Conservation (phyloP, 2,888 invertebrate species). For the Pteria penguin region DNA sequence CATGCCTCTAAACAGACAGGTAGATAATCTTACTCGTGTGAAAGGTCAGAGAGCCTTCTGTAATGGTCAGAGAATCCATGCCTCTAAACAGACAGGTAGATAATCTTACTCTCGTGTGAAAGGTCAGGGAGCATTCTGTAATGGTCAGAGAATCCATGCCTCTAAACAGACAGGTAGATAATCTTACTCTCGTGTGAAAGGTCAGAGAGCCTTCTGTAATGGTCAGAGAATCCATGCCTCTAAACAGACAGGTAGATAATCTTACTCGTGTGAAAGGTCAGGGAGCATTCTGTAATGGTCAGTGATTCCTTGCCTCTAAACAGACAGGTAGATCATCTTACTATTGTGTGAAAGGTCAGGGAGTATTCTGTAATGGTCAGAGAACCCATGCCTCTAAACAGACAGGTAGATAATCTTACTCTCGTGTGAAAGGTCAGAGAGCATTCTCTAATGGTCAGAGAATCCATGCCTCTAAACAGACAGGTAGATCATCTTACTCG, state of each 20-base stretch:
- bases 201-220: constrained; percentile 93
- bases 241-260: constrained; percentile 83
- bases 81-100: constrained; percentile 78
- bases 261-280: constrained; percentile 92
- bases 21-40: too few relatives aligned
- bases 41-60: constrained; percentile 92
- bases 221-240: constrained; percentile 80
- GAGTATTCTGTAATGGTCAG: too few relatives aligned
- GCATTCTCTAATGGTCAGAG: constrained; percentile 90
- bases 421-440: constrained; percentile 91
- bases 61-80: constrained; percentile 84
- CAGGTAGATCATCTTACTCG: too few relatives aligned
- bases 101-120: constrained; percentile 92
- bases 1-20: constrained; percentile 62
- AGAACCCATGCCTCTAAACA: too few relatives aligned
- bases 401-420: constrained; percentile 93
- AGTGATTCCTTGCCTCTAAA: constrained; percentile 63
- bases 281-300: constrained; percentile 93
- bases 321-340: constrained; percentile 65
- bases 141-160: constrained; percentile 82
- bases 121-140: constrained; percentile 93
- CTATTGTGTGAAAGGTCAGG: too few relatives aligned
- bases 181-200: too few relatives aligned
- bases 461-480: constrained; percentile 61
- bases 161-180: constrained; percentile 63